Conservation (phyloP, 2,888 invertebrate species). For the Doris montereyensis region DNA sequence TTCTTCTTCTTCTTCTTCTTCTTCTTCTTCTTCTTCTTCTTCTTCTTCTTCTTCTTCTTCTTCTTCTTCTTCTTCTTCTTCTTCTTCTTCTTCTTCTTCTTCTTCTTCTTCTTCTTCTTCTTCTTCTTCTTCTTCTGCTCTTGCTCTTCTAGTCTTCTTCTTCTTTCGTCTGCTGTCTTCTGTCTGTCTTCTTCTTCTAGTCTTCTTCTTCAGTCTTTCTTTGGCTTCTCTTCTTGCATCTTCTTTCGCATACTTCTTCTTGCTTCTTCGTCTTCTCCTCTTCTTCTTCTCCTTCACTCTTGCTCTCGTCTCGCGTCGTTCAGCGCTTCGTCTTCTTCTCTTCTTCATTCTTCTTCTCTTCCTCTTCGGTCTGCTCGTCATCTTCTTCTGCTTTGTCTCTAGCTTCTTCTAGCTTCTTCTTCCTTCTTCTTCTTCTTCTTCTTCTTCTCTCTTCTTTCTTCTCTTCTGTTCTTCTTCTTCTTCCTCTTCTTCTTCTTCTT, state of each 20-base stretch:
- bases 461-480: not conserved
- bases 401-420: too few relatives aligned
- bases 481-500: not conserved
- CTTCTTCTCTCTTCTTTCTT: too few relatives aligned
- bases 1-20: not conserved
- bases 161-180: not conserved
- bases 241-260: too few relatives aligned
- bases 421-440: too few relatives aligned
- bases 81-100: not conserved
- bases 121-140: not conserved
- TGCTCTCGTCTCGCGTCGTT: too few relatives aligned
- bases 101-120: not conserved
- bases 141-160: not conserved
- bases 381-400: too few relatives aligned
- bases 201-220: not conserved
- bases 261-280: not conserved
- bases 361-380: too few relatives aligned
- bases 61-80: not conserved
- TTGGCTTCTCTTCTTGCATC: not conserved
- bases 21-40: not conserved
- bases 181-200: not conserved
- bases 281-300: not conserved
- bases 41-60: not conserved
- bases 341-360: too few relatives aligned
- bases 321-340: too few relatives aligned